phyloP scores from a whole-genome alignment of 30 jellyfish, hydroid and myxozoan species.

The Morbakka virulenta region DNA sequence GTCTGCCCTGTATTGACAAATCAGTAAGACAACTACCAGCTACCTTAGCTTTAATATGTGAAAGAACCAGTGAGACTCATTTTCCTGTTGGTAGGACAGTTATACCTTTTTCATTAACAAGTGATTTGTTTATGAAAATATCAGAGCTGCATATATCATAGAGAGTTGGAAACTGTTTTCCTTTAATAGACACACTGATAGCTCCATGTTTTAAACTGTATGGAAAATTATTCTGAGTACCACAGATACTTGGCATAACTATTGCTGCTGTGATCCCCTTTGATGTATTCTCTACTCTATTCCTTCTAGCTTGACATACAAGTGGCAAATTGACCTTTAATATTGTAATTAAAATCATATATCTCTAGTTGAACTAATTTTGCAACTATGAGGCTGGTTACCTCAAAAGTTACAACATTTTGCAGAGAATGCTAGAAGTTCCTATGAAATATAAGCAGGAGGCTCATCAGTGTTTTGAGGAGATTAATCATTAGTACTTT shows the following conservation, averaged over 20 bases:
- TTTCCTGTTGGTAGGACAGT: too few species aligned
- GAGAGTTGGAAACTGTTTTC: conserved; percentile 5
- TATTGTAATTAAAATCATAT: too few species aligned
- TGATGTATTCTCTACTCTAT: not conserved
- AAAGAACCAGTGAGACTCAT: too few species aligned
- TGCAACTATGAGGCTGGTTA: too few species aligned
- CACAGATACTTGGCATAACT: conserved; percentile 17
- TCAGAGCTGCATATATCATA: conserved; percentile 33
- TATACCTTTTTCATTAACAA: not conserved
- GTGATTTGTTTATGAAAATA: conserved; percentile 2
- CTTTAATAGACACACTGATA: conserved; percentile 17
- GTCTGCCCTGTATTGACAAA: too few species aligned
- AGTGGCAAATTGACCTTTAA: conserved; percentile 58
- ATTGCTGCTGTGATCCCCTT: too few species aligned
- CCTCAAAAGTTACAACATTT: conserved; percentile 19
- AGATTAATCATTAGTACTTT: too few species aligned
- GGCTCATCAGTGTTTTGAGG: too few species aligned
- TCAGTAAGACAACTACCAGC: conserved; percentile 18
- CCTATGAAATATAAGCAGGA: too few species aligned
- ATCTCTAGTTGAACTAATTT: too few species aligned
- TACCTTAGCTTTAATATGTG: conserved; percentile 48
- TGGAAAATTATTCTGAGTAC: conserved; percentile 32
- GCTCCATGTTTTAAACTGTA: conserved; percentile 43
- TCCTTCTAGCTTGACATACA: conserved; percentile 60
- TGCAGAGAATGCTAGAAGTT: too few species aligned